Evolutionary conservation across 2,888 invertebrate genomes (phyloP), one percentile per base, ranked within the genome.

Genomic region (Boloria selene): DNA sequence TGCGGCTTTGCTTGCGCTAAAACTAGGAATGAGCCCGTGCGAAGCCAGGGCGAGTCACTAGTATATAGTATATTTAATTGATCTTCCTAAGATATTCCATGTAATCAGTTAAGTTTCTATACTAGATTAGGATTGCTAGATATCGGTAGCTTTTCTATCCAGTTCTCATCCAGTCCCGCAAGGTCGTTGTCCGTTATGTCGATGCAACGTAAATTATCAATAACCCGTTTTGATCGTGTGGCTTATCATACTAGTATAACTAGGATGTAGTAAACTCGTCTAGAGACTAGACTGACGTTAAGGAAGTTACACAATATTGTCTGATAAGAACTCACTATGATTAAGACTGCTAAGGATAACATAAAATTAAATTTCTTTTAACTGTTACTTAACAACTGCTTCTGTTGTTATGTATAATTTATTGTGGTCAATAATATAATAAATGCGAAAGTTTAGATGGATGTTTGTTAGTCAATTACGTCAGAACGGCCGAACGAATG

Each of bases 101-200:
- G 42, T 42, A 18, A 38, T 42, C 42, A 47, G 44, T 13, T 50
- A 18, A 52, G 44, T 59, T 59, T 52, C 64, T 56, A 64, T 18
- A 17, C 52, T 62, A 47, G 54, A 47, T 61, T 18, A 47, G 54
- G 49, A 55, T 49, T 45, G 44, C 16, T n/a, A 44, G 56, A 63
- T 49, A 56, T 54, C 61, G 58, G 38, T 38, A 52, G 65, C 59
- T 63, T 68, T 68, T 68, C 68, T 52, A 65, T 61, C 68, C 53
- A 59, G 59, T 65, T 38, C 50, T 50, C 53, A 65, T 65, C 68
- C 59, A 59, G 68, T 68, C 52, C 44, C 18, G 51, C 68, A 68
- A 68, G 68, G 68, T 65, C 62, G 68, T 68, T 56, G 59, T 56
- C 65, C 68, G 68, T 68, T 65, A 55, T 65, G 68, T 62, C 61